These are phyloP conservation scores for Homarus americanus DNA, from an alignment of 1,140 invertebrate genomes.

Conservation along the genomic window DNA sequence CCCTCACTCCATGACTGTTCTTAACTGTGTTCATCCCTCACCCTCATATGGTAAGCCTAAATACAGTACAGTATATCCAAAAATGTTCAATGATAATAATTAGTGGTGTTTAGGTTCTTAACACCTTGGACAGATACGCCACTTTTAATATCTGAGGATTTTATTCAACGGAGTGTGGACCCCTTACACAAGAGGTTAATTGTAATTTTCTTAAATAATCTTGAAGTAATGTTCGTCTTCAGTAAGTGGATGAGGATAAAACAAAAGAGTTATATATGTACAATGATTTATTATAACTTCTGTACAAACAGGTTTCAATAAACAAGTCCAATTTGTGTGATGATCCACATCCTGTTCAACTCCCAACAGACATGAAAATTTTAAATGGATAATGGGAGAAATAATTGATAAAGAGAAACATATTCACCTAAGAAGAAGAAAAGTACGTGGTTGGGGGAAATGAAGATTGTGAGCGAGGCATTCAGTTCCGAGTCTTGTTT, in stretches of 20 bases:
- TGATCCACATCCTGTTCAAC: conserved; percentile 62
- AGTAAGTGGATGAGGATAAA: neutral
- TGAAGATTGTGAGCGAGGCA: conserved; percentile 18
- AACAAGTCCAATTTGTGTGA: conserved; percentile 63
- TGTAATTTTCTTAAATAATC: too few species aligned
- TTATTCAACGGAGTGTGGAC: too few species aligned
- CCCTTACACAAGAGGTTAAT: too few species aligned
- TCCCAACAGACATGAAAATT: conserved; percentile 58
- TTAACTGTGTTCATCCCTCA: too few species aligned
- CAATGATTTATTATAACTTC: conserved; percentile 72
- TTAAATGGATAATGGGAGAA: conserved; percentile 4
- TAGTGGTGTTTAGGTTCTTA: too few species aligned
- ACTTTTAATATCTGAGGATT: too few species aligned
- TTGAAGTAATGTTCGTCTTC: too few species aligned
- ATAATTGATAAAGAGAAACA: conserved; percentile 1
- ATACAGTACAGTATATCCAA: too few species aligned
- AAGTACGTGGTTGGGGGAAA: conserved; percentile 10
- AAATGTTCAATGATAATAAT: too few species aligned
- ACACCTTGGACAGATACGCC: too few species aligned
- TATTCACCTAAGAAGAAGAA: conserved; percentile 31
- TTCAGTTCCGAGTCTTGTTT: conserved; percentile 13
- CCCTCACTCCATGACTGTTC: too few species aligned
- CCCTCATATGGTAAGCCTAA: too few species aligned
- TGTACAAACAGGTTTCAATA: conserved; percentile 69
- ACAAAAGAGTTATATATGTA: conserved; percentile 30